Base-by-base conservation (phyloP, 2,888 invertebrate genomes). In the Trachelus stipa region DNA sequence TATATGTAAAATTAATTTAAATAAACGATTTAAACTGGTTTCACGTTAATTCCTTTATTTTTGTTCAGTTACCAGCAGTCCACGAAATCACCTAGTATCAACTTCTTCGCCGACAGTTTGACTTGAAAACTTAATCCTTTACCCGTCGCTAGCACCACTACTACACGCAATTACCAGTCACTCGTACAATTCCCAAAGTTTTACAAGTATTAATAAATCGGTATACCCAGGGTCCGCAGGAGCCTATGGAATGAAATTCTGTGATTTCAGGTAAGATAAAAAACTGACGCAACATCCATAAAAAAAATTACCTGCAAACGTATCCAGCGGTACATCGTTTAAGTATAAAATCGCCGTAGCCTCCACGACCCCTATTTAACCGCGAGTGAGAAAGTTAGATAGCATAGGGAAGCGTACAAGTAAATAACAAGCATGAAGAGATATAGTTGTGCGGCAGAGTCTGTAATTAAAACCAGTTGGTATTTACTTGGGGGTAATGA, bases 401-500 rank as follows among this genome's bases (percentile, higher is more conserved):
- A 80, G 85, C 83, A 82, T 71, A 79, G 78, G 81, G 79, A 73
- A 84, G 86, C 86, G 84, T 83, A 85, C 85, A 83, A 87, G 88
- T 87, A 90, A 89, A 90, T 89, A 90, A 89, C 88, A 89, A 89
- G 87, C 85, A 85, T 83, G 86, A 86, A 88, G 88, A 89, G 87
- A 88, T 88, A 88, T 86, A 87, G 87, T 85, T 83, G 84, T 83
- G 79, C 82, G 82, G 83, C 82, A 83, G 86, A 83, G 86, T 83
- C 85, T 87, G 89, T 90, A 90, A 91, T 91, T 91, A 90, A 91
- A 91, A 90, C 89, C 88, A 83, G 88, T 88, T 87, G 87, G 85
- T 90, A 88, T 90, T 90, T 90, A 90, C 89, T 85, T 86, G 87
- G 83, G 86, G 88, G 88, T 90, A 90, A 91, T 90, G 90, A 90